Base-by-base conservation (phyloP, 2,797 vertebrate genomes). In the Sebastes hubbsi region DNA sequence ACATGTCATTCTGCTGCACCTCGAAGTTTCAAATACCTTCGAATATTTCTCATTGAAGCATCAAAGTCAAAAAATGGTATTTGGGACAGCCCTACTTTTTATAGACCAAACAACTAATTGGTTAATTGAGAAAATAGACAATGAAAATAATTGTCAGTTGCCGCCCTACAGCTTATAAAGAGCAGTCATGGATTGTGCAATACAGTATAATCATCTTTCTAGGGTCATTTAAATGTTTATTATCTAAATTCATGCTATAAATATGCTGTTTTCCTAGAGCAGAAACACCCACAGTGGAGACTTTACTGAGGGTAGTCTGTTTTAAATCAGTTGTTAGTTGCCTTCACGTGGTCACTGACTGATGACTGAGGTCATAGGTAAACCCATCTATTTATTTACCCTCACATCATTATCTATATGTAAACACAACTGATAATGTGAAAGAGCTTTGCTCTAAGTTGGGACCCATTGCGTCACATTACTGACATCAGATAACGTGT, bases 391-490 rank as follows among this genome's bases (percentile, higher is more conserved):
- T 67, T 82, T 77, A 79, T 64, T 84, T 68, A 46, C 18, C 16
- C 24, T 16, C 6, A 27, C 20, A 34, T 69, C 54, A 62, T 59
- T 25, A 82, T 77, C 71, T 66, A 27, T 34, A 72, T 36, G 52
- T 60, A 74, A 84, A 68, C 72, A 89, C n/a, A 58, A 30, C 5
- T 56, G 62, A 76, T 80, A 24, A 72, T 69, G 42, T 61, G 6
- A 72, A 60, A 65, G 22, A 60, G 32, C 54, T 42, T 52, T 27
- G 34, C 55, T 25, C 20, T 32, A 16, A 67, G 16, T 58, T 55
- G 6, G 13, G 32, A 46, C 22, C 56, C 38, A 11, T 52, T 74
- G 69, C 9, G 3, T 64, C 55, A 77, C 65, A 63, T 66, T 66
- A 20, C 56, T 64, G 27, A 74, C 65, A 61, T 80, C 67, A 78